phyloP scores from a whole-genome alignment of 2,888 invertebrate species.

The Reticulitermes lucifugus region DNA sequence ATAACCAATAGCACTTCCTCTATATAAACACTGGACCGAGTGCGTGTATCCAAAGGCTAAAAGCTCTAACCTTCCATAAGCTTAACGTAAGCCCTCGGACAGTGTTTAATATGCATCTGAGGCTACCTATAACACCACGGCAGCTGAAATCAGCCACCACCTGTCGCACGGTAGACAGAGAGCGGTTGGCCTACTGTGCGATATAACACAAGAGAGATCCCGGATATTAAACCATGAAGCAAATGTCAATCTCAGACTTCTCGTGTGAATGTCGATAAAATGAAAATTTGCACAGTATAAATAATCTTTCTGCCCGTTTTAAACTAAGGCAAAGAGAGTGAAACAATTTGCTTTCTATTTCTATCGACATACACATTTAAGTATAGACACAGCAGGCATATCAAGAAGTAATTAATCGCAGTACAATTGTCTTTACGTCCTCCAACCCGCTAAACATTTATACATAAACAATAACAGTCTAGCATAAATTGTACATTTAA shows the following conservation, averaged over 20 bases:
- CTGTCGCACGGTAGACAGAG: constrained; percentile 16
- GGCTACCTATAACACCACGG: background rate
- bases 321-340: no score
- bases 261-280: constrained; percentile 1
- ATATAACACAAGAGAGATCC: constrained; percentile 24
- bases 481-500: no score
- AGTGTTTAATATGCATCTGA: constrained; percentile 25
- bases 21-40: background rate
- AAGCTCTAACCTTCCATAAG: background rate
- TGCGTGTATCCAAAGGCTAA: background rate
- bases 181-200: background rate
- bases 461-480: no score
- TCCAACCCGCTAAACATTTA: no score
- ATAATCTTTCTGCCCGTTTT: no score
- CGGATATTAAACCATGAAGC: constrained; percentile 38
- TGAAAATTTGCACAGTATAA: no score
- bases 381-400: no score
- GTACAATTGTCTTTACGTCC: no score
- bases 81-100: constrained; percentile 9
- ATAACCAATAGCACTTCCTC: background rate
- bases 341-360: no score
- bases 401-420: no score
- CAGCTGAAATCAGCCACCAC: constrained; percentile 20
- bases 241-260: background rate
- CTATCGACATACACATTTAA: no score